These are phyloP conservation scores for Stenodera caucasica DNA, from an alignment of 2,888 invertebrate genomes.

Conservation along the genomic window DNA sequence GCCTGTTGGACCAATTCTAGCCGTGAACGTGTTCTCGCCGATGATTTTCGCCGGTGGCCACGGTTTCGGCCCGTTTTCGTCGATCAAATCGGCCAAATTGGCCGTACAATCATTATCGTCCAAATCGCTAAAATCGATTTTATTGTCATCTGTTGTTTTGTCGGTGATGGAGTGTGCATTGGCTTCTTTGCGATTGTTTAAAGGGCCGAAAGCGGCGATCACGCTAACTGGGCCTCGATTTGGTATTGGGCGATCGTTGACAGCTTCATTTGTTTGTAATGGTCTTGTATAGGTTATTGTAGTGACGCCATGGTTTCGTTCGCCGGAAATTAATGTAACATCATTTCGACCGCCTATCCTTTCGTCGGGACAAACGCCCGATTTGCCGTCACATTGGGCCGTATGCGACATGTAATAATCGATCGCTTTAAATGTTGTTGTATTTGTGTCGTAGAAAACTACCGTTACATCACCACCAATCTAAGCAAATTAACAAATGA, in stretches of 20 bases:
- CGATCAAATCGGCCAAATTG: constrained; percentile 65
- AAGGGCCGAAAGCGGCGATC: constrained; percentile 84
- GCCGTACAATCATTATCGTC: constrained; percentile 75
- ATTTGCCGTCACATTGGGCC: constrained; percentile 79
- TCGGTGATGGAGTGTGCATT: constrained; percentile 79
- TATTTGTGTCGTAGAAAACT: constrained; percentile 68
- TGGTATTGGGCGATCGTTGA: constrained; percentile 62
- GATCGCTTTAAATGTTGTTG: constrained; percentile 69
- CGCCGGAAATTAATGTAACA: constrained; percentile 73
- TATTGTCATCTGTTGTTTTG: constrained; percentile 71
- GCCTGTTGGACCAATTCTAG: constrained; percentile 82
- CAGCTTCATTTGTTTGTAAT: constrained; percentile 72
- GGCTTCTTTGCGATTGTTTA: constrained; percentile 78
- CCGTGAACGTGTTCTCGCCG: constrained; percentile 68
- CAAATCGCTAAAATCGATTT: constrained; percentile 74
- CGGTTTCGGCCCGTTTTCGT: constrained; percentile 63
- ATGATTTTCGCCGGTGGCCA: constrained; percentile 71
- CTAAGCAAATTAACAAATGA: constrained; percentile 37
- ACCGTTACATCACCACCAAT: constrained; percentile 82
- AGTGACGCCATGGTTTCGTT: constrained; percentile 77
- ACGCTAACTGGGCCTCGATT: constrained; percentile 63
- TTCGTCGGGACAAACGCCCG: constrained; percentile 85
- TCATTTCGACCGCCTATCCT: constrained; percentile 80
- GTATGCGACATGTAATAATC: constrained; percentile 85
- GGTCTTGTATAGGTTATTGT: constrained; percentile 79